Evolutionary conservation across 2,888 invertebrate species (phyloP), one percentile per base, ranked within the genome.

Genomic region (Spodoptera exigua): DNA sequence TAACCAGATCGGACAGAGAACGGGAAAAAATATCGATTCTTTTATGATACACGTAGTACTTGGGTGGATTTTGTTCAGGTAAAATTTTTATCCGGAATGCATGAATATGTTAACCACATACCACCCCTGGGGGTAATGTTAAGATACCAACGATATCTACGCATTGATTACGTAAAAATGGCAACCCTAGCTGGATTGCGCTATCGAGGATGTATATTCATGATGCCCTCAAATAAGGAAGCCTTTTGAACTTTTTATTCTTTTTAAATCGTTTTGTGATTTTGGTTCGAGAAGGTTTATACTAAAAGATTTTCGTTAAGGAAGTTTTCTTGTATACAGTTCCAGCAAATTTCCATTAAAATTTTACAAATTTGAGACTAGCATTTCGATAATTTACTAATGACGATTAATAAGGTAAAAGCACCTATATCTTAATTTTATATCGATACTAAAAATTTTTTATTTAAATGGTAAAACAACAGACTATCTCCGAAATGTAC

Each of bases 151-250:
- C 66, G 57, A 67, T 73, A 61, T 49, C 47, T 17, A 67, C 55
- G 70, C 77, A 73, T 76, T 73, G 74, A 76, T 76, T 70, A 73
- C 70, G 59, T 67, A 79, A 72, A 66, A 67, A 76, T 61, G 61
- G 63, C 37, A 47, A 56, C 61, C 45, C 13, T 35, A 45, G 47
- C 54, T 43, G 76, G 60, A 67, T 63, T 61, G 49, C 11, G 32
- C 52, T 60, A 53, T 46, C 34, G 46, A 49, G 49, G 49, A 60
- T 63, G 41, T 47, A 41, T 63, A 73, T 70, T 61, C 74, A 61
- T 46, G 62, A 61, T 64, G 44, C 14, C 10, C 7, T 27, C 27
- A 32, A 13, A 36, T 40, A 57, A 39, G 35, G 36, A 44, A 40
- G 27, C 35, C 3, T 61, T 61, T 48, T 13, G 12, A 51, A 40